Base-by-base conservation (phyloP, 2,797 vertebrate species). In the Rhabdomys pumilio region DNA sequence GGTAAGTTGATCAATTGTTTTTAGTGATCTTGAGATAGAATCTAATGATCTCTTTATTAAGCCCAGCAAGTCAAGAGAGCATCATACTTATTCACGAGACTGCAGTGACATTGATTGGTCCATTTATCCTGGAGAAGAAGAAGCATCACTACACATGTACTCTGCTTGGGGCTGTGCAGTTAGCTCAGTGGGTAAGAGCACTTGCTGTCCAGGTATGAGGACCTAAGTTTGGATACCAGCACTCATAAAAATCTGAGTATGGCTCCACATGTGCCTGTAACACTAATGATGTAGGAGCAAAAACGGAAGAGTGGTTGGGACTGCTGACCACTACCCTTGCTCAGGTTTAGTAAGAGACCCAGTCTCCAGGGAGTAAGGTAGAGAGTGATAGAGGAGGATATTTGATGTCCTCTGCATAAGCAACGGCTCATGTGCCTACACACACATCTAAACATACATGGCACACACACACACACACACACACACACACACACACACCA, bases 21-120 rank as follows among this genome's bases (percentile, higher is more conserved):
- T 61, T 85, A 94, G 73, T 94, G 47, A 89, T 95, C 69, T 82
- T 86, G 82, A 69, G 61, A 87, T 79, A 59, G 13, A 38, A 26
- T 91, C 50, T 90, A 69, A 93, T 94, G 67, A 92, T 55, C 12
- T 93, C 44, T 81, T 92, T 84, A 61, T 90, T 72, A 76, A 93
- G 59, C 34, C 73, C 29, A 79, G 47, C 19, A 81, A 86, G 44
- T 89, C 69, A 84, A 96, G n/a, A 59, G 47, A 24, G 57, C 76
- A 44, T 76, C 55, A 84, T 79, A 83, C 6, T 91, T 57, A 12
- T 83, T 79, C 55, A 38, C 20, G 83, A 24, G 80, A 65, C 82
- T 80, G 26, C 31, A 69, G 0, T 44, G 44, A 24, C 44, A 84
- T 34, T 63, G 55, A 87, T 38, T 38, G 47, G 44, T 1, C 38